Evolutionary conservation across 2,797 vertebrate species (phyloP).

Genomic region (Ctenosaura bakeri): DNA sequence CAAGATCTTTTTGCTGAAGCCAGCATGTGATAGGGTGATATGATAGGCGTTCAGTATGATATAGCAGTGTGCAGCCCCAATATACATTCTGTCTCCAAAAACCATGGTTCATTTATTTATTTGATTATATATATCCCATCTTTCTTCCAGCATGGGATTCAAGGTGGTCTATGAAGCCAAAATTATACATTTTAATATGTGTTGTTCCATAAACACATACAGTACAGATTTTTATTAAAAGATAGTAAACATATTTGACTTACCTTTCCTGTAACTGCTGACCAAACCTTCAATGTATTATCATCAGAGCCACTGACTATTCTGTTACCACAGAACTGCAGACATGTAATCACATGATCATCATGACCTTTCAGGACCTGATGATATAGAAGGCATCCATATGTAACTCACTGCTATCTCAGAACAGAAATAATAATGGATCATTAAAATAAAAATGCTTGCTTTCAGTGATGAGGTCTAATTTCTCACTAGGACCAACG

Average conservation of each 20-base stretch:
- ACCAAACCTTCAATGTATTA: conserved; percentile 99
- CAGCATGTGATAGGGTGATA: background rate
- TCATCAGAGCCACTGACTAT: conserved; percentile 99
- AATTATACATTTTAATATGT: background rate
- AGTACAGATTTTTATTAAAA: background rate
- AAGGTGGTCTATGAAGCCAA: background rate
- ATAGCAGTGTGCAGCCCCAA: background rate
- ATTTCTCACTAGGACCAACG: conserved; percentile 64
- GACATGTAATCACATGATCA: conserved; percentile 98
- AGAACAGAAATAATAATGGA: conserved; percentile 45
- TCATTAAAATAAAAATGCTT: conserved; percentile 56
- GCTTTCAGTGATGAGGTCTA: conserved; percentile 41
- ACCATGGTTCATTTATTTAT: background rate
- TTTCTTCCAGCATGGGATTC: no score
- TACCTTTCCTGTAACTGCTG: conserved; percentile 98
- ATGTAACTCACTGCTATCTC: background rate
- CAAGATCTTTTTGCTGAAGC: background rate
- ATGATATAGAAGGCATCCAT: conserved; percentile 22
- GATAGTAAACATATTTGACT: conserved; percentile 24
- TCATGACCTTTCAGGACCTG: conserved; percentile 99
- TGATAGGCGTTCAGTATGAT: background rate
- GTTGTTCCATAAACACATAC: background rate
- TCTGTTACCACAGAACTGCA: conserved; percentile 98
- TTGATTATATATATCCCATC: no score
- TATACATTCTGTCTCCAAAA: background rate